A percentile compares a stretch with the other conserved stretches of the same genome.
These are phyloP conservation scores for Hylomyscus alleni DNA, from an alignment of 2,797 vertebrate genomes.

Conservation along the genomic window DNA sequence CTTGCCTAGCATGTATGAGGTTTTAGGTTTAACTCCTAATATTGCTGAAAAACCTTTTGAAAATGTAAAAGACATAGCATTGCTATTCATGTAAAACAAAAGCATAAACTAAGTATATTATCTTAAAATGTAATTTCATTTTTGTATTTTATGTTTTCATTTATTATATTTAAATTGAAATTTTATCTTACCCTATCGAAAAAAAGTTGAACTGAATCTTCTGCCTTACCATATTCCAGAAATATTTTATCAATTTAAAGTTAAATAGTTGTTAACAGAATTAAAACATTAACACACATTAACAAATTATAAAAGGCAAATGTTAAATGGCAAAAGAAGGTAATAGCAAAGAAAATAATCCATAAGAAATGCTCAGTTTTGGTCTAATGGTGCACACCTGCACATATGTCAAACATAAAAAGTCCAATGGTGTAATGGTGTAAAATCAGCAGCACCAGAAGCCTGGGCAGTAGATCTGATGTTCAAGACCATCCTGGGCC, in stretches of 20 bases:
- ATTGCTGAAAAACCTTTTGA: not conserved
- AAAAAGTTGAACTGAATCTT: not conserved
- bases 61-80: not conserved
- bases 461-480: not conserved
- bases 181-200: not conserved
- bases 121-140: slow-evolving; percentile 40
- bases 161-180: slow-evolving; percentile 31
- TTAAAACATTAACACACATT: not conserved
- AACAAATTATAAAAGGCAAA: not conserved
- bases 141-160: not conserved
- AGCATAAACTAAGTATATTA: not conserved
- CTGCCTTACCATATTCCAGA: not conserved
- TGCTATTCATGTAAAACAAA: not conserved
- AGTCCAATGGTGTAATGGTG: not conserved
- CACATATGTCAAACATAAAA: not conserved
- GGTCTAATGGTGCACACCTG: not conserved
- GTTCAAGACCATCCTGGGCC: not conserved
- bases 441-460: not conserved
- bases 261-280: slow-evolving; percentile 2
- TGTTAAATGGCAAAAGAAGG: not conserved
- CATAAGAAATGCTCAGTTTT: not conserved
- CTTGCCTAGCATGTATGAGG: not conserved
- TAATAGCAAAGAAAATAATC: not conserved
- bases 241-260: not conserved
- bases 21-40: not conserved